Evolutionary conservation across 2,888 invertebrate genomes (phyloP), one percentile per base, ranked within the genome.

Genomic region (Plusia festucae): DNA sequence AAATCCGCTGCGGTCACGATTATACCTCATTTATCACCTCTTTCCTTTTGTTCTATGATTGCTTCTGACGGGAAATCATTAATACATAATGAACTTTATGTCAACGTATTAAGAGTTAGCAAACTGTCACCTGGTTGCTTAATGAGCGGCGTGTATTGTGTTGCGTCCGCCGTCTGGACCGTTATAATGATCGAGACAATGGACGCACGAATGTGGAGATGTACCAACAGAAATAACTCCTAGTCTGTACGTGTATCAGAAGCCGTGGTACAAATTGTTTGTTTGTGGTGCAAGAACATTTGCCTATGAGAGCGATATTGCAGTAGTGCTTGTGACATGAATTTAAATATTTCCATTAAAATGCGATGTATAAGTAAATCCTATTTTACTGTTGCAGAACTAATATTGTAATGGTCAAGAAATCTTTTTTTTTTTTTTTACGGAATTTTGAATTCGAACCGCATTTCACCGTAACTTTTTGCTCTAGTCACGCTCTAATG

Each of bases 11-110:
- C 65, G 71, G 73, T 70, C 79, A 79, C 73, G 70, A 75, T 73
- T 62, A 76, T 57, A 34, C 13, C 18, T 85, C 82, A 88, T 88
- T 86, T 78, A 86, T 86, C 83, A 85, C 74, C 68, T 65, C 80
- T 76, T 78, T 79, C 76, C 84, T 74, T 68, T 76, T 76, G 73
- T 75, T 70, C 53, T 53, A 66, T 60, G 68, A 76, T 72, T 62
- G 70, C 53, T 69, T 71, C 66, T 79, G 79, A 73, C 74, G 60
- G 67, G 66, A 79, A 78, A 75, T 79, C 72, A 83, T 78, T 76
- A 76, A 53, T 53, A 65, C 66, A 78, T 76, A 77, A 70, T 83
- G 79, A 79, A 84, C 84, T 84, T 82, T 87, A 81, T 80, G 67
- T 64, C 76, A 70, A 73, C 77, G 84, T 71, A 73, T 79, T 82